Conservation (phyloP, 2,888 invertebrate species). For the Dioctria rufipes region DNA sequence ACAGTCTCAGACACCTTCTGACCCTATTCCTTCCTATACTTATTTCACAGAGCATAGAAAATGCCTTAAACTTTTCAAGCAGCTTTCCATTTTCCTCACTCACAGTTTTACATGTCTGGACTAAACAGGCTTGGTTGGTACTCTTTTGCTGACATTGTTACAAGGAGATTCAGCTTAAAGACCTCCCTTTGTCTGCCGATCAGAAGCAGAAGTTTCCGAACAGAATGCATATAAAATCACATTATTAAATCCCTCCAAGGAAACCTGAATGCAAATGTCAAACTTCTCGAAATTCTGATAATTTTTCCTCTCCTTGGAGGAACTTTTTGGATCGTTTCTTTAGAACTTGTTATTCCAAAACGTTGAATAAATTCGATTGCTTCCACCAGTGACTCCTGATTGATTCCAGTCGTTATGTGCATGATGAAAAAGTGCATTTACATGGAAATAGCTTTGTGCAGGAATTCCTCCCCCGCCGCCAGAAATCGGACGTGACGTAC, state of each 20-base stretch:
- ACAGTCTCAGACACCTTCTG: slow-evolving; percentile 35
- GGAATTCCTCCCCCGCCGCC: slow-evolving; percentile 1
- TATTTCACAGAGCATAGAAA: neutral
- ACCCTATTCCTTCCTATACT: slow-evolving; percentile 12
- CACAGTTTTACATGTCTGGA: slow-evolving; percentile 23
- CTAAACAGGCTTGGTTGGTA: no score
- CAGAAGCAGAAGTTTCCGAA: slow-evolving; percentile 6
- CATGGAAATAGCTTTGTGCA: slow-evolving; percentile 41
- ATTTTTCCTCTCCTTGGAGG: slow-evolving; percentile 29
- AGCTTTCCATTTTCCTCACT: slow-evolving; percentile 13
- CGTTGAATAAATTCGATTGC: slow-evolving; percentile 49
- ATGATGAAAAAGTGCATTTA: slow-evolving; percentile 48
- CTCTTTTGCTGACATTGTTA: no score
- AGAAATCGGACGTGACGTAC: neutral
- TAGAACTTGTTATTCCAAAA: slow-evolving; percentile 45
- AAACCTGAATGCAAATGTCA: slow-evolving; percentile 29
- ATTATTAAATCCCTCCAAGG: slow-evolving; percentile 34
- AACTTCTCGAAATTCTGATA: slow-evolving; percentile 42
- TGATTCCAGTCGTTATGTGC: slow-evolving; percentile 37
- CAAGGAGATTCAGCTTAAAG: neutral
- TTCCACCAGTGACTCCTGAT: slow-evolving; percentile 45
- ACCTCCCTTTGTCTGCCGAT: slow-evolving; percentile 5
- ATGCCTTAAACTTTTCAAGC: slow-evolving; percentile 15
- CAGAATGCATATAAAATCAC: slow-evolving; percentile 39
- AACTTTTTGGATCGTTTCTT: slow-evolving; percentile 35